These are phyloP conservation scores for Pteruthius melanotis DNA, from an alignment of 2,113 vertebrate species.

Conservation along the genomic window DNA sequence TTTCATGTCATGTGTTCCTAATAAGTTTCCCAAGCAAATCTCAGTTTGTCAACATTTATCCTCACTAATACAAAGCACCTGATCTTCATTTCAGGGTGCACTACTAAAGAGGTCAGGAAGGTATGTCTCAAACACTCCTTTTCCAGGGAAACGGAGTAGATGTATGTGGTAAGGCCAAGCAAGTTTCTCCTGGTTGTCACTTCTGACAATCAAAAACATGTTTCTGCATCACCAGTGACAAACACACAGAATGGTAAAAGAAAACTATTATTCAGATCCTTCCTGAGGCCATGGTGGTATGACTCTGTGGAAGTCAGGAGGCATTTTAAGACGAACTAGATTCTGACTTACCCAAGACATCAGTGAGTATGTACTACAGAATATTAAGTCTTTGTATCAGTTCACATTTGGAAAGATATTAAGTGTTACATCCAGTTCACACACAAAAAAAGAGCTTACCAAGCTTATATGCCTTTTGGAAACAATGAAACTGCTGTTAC, in stretches of 20 bases:
- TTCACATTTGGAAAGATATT: neutral
- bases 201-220: neutral
- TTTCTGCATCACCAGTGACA: neutral
- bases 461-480: neutral
- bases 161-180: neutral
- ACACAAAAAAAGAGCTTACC: neutral
- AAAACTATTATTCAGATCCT: neutral
- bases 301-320: neutral
- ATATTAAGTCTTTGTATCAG: neutral
- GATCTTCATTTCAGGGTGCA: accelerated
- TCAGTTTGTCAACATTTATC: neutral
- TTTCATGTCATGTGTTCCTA: neutral
- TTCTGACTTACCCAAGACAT: neutral
- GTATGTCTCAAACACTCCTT: neutral
- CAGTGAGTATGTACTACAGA: neutral
- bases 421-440: neutral
- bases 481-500: neutral
- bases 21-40: neutral
- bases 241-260: neutral
- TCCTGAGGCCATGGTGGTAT: neutral
- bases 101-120: neutral
- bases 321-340: neutral
- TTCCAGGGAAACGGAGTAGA: neutral
- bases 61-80: neutral
- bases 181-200: neutral